Base-by-base conservation (phyloP, 2,797 vertebrate genomes). In the Notolepis coatsorum region DNA sequence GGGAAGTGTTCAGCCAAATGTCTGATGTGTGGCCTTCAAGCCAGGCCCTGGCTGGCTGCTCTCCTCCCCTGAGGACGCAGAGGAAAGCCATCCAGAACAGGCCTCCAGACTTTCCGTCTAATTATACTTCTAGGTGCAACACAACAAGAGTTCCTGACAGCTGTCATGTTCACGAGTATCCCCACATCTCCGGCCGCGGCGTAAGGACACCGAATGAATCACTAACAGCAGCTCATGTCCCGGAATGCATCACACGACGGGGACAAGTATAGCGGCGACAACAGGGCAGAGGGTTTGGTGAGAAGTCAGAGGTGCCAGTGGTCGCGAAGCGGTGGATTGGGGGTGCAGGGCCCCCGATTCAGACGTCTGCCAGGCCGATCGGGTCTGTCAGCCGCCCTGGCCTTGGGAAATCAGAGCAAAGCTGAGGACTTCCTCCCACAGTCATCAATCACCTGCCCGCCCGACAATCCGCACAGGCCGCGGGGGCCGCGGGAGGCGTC, bases 371-470 rank as follows among this genome's bases (percentile, higher is more conserved):
- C 42, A 6, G 52, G 54, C n/a, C 31, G 65, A 83, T 75, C 43
- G 72, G 56, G 48, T 56, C 79, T 83, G 89, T 89, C 87, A 84
- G 63, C 65, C 30, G 23, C 48, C 37, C 68, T 12, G 77, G 78
- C 77, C 65, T 54, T 47, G 81, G 83, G 80, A 87, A 86, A 88
- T 85, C 79, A 75, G 81, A 87, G 74, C 61, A 81, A 77, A 84
- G 70, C 74, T 46, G 72, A 88, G 65, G 78, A 83, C 73, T 48
- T 38, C 68, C 79, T 56, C 41, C 70, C 77, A 58, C 52, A 25
- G 61, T 91, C 87, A 92, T 91, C 84, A 85, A 90, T 92, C 89
- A 91, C 77, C 77, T 65, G 74, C 73, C 62, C 63, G 45, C 8
- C 20, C 65, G 73, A 72, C 81, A 77, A 71, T 80, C 77, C 61